Base-by-base conservation (phyloP, 2,888 invertebrate genomes). In the Sesia bembeciformis region DNA sequence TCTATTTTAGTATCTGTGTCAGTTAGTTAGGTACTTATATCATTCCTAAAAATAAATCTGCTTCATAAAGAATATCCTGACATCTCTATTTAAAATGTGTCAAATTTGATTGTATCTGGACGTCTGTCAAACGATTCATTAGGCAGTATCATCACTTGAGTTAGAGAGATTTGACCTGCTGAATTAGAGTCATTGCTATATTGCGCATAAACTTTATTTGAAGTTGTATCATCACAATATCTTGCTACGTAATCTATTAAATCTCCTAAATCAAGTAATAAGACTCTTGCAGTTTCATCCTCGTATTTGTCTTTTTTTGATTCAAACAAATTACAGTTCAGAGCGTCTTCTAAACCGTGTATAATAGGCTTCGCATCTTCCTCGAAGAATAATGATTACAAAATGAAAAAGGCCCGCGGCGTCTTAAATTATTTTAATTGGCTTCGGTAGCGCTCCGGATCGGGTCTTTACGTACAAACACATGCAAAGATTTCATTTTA, bases 351-450 rank as follows among this genome's bases (percentile, higher is more conserved):
- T 84, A 85, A 87, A 82, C 81, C 81, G 78, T 80, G 74, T 81
- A 81, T 86, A 86, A 86, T 84, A 84, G 80, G 81, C 78, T 77
- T 79, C 74, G 79, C 76, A 79, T 84, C 81, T 81, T 76, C 78
- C 68, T 74, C 78, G 78, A 81, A 84, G 85, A 87, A 81, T 86
- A 83, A 88, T 86, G 81, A 81, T 76, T 83, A 82, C 79, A 85
- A 86, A 87, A 86, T 83, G 84, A 86, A 86, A 84, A 87, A 86
- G 76, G 79, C 85, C 75, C 62, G 74, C 71, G 81, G 88, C 86
- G 73, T 84, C 81, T 85, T 85, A 83, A 88, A 89, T 90, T 89
- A 90, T 89, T 90, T 89, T 90, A 90, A 90, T 90, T 90, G 89
- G 87, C 83, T 87, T 81, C 89, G 85, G 90, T 90, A 90, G 90